Evolutionary conservation across 2,113 vertebrate species (phyloP).

Genomic region (Rostratula benghalensis): DNA sequence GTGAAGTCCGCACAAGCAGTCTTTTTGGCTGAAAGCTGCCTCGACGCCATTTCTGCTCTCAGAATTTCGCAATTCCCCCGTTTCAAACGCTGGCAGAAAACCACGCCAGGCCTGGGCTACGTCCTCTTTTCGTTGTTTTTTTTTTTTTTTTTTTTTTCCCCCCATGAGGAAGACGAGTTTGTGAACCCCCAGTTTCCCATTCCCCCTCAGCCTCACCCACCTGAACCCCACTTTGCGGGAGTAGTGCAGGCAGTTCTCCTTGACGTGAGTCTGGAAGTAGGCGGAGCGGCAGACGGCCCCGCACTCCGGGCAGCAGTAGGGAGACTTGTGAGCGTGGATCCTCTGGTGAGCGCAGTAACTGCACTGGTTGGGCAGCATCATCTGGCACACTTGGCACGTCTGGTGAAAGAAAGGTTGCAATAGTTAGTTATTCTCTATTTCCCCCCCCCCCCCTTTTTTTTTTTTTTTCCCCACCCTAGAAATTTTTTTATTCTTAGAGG

Average conservation of each 20-base stretch:
- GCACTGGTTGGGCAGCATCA: slow-evolving; percentile 96
- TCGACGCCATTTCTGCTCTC: neutral
- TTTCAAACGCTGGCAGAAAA: neutral
- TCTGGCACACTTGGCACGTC: slow-evolving; percentile 91
- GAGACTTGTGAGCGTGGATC: slow-evolving; percentile 91
- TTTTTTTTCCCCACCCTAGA: neutral
- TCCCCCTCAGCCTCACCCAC: slow-evolving; percentile 70
- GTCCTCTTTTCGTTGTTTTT: too few relatives aligned
- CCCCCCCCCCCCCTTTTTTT: too few relatives aligned
- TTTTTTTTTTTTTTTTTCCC: too few relatives aligned
- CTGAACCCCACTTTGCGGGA: slow-evolving; percentile 93
- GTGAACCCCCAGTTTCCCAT: neutral
- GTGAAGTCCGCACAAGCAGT: neutral
- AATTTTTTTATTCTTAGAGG: neutral
- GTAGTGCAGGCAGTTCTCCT: slow-evolving; percentile 95
- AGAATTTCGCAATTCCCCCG: neutral
- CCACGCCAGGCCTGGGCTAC: neutral
- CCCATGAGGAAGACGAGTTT: too few relatives aligned
- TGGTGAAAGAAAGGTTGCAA: slow-evolving; percentile 52
- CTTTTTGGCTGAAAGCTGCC: neutral
- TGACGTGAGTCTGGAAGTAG: slow-evolving; percentile 95
- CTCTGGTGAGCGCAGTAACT: slow-evolving; percentile 92
- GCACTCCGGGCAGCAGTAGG: slow-evolving; percentile 94
- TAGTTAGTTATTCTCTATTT: neutral
- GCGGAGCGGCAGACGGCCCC: slow-evolving; percentile 87